Evolutionary conservation across 2,797 vertebrate species (phyloP).

Genomic region (Tapera naevia): DNA sequence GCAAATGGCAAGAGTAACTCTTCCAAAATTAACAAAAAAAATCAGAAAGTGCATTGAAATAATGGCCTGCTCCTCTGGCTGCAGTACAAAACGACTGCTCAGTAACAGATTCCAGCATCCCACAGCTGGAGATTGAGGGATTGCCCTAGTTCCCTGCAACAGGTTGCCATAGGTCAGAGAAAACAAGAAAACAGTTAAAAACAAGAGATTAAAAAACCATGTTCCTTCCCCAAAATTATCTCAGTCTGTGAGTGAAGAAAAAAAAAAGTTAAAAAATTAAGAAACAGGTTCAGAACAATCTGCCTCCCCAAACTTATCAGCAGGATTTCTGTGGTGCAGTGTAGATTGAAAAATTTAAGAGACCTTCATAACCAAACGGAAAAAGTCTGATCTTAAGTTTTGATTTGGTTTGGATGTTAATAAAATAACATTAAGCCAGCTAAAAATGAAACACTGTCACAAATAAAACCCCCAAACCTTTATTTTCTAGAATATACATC

Average conservation of each 20-base stretch:
- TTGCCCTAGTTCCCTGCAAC: neutral
- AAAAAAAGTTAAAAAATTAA: neutral
- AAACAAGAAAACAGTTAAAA: neutral
- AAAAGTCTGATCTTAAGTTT: neutral
- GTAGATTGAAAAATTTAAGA: neutral
- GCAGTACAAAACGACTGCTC: neutral
- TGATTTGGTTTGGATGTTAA: neutral
- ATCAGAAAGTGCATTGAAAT: neutral
- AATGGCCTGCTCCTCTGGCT: neutral
- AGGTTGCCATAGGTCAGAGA: neutral
- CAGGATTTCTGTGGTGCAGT: neutral
- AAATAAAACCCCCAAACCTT: constrained; percentile 23
- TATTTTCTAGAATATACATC: constrained; percentile 6
- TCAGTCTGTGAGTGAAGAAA: neutral
- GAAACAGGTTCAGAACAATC: neutral
- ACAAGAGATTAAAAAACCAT: neutral
- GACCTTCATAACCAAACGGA: neutral
- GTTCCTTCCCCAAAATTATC: neutral
- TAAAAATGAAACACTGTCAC: neutral
- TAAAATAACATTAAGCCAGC: neutral
- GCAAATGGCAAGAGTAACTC: neutral
- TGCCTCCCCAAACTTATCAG: neutral
- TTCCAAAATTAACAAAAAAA: neutral
- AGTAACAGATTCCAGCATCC: neutral
- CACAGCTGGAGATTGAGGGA: neutral